phyloP scores from a whole-genome alignment of 2,888 invertebrate species.

The Bimastos eiseni region DNA sequence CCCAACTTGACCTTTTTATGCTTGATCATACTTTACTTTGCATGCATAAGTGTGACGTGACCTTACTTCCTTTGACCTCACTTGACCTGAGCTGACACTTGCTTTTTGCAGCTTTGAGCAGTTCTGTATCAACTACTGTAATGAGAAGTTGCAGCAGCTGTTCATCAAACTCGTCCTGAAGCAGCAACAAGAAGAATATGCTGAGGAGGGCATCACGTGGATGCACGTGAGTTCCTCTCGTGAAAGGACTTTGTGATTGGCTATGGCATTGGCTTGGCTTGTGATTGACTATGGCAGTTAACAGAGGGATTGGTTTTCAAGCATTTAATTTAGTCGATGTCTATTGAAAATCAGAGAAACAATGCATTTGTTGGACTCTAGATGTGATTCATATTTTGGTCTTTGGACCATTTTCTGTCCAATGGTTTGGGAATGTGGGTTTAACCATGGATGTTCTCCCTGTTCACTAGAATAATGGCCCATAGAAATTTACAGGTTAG shows the following conservation, averaged over 20 bases:
- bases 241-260: too few species aligned
- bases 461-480: background rate
- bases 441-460: background rate
- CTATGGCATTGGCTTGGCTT: too few species aligned
- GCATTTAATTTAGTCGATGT: background rate
- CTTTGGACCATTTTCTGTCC: background rate
- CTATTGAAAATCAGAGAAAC: background rate
- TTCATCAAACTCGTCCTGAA: constrained; percentile 96
- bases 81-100: background rate
- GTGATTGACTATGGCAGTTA: background rate
- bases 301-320: background rate
- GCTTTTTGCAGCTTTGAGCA: constrained; percentile 71
- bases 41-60: background rate
- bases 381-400: background rate
- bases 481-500: background rate
- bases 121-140: constrained; percentile 98
- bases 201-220: constrained; percentile 93
- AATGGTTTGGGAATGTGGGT: background rate
- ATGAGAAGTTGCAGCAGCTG: constrained; percentile 94
- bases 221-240: constrained; percentile 67
- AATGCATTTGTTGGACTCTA: background rate
- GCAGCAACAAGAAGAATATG: constrained; percentile 97
- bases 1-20: background rate
- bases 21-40: background rate
- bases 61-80: background rate